Base-by-base conservation (phyloP, 2,113 vertebrate species). In the Platysternon megacephalum region DNA sequence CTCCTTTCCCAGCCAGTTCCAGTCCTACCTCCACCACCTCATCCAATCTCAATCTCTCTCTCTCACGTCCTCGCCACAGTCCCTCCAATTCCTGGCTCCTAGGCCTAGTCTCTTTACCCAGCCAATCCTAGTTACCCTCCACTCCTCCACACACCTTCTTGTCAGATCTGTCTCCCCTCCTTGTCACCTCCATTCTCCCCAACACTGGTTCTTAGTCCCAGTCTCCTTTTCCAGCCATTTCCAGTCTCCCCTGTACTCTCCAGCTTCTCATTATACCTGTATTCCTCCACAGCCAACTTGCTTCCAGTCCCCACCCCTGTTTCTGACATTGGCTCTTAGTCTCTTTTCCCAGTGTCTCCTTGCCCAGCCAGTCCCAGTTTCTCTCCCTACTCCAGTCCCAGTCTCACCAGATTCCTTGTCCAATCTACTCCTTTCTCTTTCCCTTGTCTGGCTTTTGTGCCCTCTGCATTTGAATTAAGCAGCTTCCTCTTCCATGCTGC, bases 401-500 rank as follows among this genome's bases (percentile, higher is more conserved):
- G 28, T 24, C 1, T 86, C 49, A 82, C 49, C 32, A 3, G 6
- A 51, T 1, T 44, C 28, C 35, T 53, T 53, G 35, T 53, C 79
- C 79, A 81, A 39, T 93, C 91, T 65, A 49, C 17, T 87, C 6
- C 7, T 46, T 85, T 80, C 24, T 80, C 24, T 32, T 44, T 29
- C 48, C 35, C 42, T 65, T 26, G 4, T 52, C 21, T 82, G 35
- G 9, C 29, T 86, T 81, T 79, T 84, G 68, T 55, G 8, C 84
- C 72, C 1, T 11, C 4, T 8, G 0, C 58, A 39, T 86, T 49
- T 6, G 49, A 87, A 7, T 58, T 1, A 86, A 52, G 58, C 55
- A 2, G n/a, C 17, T 82, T 74, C 4, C 21, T 74, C 19, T 74
- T 79, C 29, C 2, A 0, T 44, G 11, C 2, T 6, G n/a, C 1